Conservation (phyloP, 1,140 invertebrate species). For the Drosophila paulistorum region DNA sequence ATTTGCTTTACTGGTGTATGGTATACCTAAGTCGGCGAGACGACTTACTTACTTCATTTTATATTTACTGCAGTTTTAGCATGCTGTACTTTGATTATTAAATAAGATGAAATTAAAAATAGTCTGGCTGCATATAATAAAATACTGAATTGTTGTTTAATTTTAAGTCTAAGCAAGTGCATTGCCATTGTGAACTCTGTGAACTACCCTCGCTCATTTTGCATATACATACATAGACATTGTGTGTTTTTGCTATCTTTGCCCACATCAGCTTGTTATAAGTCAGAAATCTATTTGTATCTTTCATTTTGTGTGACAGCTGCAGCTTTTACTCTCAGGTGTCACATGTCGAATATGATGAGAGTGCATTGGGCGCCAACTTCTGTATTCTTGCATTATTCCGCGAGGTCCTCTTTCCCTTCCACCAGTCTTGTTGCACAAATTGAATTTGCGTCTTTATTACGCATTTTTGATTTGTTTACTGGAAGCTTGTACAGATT, state of each 20-base stretch:
- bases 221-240: conserved; percentile 5
- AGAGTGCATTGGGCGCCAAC: conserved; percentile 28
- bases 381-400: conserved; percentile 37
- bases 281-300: conserved; percentile 45
- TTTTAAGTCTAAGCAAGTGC: too few species aligned
- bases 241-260: conserved; percentile 15
- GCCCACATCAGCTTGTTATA: conserved; percentile 37
- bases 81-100: background rate
- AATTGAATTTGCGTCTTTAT: conserved; percentile 80
- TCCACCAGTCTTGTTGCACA: conserved; percentile 25
- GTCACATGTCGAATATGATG: conserved; percentile 61
- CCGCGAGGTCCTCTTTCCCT: background rate
- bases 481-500: conserved; percentile 38
- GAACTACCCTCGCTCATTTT: background rate
- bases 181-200: background rate
- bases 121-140: background rate
- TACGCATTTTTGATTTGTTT: conserved; percentile 78
- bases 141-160: background rate
- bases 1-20: too few species aligned
- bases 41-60: too few species aligned
- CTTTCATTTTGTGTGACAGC: conserved; percentile 11
- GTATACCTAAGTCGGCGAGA: too few species aligned
- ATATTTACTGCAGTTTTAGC: too few species aligned
- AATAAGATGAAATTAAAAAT: background rate
- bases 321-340: conserved; percentile 59